Evolutionary conservation across 2,113 vertebrate genomes (phyloP).

Genomic region (Aix galericulata): DNA sequence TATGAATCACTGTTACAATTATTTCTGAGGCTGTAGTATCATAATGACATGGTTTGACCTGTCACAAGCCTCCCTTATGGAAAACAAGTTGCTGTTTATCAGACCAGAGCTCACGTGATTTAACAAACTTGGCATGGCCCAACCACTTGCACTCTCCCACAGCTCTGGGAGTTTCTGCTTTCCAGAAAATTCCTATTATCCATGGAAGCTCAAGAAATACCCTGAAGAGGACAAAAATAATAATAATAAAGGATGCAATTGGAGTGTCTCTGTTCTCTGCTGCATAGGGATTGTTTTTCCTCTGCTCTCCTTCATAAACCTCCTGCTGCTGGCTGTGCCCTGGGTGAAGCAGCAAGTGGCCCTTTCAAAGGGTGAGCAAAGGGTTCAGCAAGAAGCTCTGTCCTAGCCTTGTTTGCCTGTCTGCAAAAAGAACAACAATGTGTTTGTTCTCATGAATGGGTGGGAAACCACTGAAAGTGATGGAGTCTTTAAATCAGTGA

Average conservation of each 20-base stretch:
- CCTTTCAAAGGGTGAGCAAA: background rate
- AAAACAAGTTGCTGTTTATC: conserved; percentile 58
- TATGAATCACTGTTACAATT: background rate
- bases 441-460: fast-evolving
- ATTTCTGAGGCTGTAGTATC: background rate
- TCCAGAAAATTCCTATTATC: background rate
- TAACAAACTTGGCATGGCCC: background rate
- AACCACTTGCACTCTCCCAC: background rate
- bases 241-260: background rate
- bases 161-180: background rate
- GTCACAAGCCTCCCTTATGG: conserved; percentile 23
- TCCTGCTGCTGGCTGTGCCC: background rate
- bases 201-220: background rate
- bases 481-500: background rate
- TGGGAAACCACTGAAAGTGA: background rate
- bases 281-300: background rate
- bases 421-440: background rate
- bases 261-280: background rate
- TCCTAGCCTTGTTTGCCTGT: background rate
- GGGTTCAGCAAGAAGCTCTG: conserved; percentile 9
- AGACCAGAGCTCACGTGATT: background rate
- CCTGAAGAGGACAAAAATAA: fast-evolving
- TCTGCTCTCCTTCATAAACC: background rate
- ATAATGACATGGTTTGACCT: background rate
- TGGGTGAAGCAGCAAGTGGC: background rate